Evolutionary conservation across 1,140 invertebrate species (phyloP), one percentile per base, ranked within the genome.

Genomic region (Formica selysi): DNA sequence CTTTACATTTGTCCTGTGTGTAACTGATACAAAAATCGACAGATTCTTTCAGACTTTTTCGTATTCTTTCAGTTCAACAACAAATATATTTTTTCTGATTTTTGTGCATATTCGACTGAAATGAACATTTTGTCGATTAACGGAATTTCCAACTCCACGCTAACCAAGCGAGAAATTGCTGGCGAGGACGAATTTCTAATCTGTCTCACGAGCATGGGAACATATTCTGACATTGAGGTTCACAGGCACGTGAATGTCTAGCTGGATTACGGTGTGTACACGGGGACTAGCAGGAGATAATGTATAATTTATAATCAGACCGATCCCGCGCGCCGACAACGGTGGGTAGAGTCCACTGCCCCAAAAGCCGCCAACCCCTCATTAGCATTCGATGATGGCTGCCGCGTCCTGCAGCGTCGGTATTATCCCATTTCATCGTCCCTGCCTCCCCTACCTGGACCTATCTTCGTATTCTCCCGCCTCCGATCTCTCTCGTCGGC

Each of bases 341-440:
- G 83, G 79, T 86, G 88, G 71, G 76, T 86, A 84, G 84, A 86
- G 88, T 90, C 87, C 92, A 93, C 92, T 91, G 91, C 92, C 91
- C 93, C 92, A 81, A 92, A 91, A 91, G 87, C 91, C 92, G 92
- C 93, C 93, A 94, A 94, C 93, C 94, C 94, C 94, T 95, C 94
- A 95, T 95, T 95, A 95, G 95, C 94, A 95, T 95, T 95, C 94
- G 94, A 95, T 95, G 95, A 95, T 95, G 95, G 95, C 94, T 94
- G 94, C 94, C 93, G 92, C 93, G 93, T 95, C 93, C 93, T 95
- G 94, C 94, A 95, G 93, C 92, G 93, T 91, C 90, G 90, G 91
- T 93, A 93, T 94, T 95, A 94, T 94, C 92, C 94, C 92, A 91
- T 91, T 92, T 90, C 92, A 88, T 83, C 83, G 74, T 85, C 76